These are phyloP conservation scores for Cyclargus thomasi DNA, from an alignment of 1,140 invertebrate genomes.

Conservation along the genomic window DNA sequence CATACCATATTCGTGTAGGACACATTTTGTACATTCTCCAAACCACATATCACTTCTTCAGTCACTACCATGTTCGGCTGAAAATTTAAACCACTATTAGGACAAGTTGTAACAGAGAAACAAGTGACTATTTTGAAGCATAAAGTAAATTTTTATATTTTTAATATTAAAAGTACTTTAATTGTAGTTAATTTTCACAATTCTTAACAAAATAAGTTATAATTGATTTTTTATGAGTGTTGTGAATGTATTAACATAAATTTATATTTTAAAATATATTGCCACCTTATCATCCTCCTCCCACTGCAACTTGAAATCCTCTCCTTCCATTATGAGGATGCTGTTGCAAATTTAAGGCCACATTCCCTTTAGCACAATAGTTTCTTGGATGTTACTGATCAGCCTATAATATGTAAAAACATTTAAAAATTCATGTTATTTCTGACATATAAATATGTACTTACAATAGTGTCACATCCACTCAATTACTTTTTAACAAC, in stretches of 20 bases:
- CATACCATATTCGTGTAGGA: slow-evolving; percentile 56
- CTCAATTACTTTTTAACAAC: too few relatives aligned
- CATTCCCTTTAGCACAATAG: neutral
- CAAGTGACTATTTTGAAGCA: too few relatives aligned
- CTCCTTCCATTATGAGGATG: slow-evolving; percentile 50
- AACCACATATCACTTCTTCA: slow-evolving; percentile 80
- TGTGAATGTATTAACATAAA: slow-evolving; percentile 11
- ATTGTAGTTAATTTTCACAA: too few relatives aligned
- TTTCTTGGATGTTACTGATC: neutral
- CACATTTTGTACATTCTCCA: slow-evolving; percentile 70
- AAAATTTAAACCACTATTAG: slow-evolving; percentile 30
- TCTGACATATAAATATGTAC: too few relatives aligned
- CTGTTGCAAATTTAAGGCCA: neutral
- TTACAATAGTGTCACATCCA: too few relatives aligned
- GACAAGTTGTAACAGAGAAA: too few relatives aligned
- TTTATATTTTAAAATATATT: slow-evolving; percentile 18
- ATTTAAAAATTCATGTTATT: neutral
- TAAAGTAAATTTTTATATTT: too few relatives aligned
- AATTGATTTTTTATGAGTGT: too few relatives aligned
- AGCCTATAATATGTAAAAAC: neutral
- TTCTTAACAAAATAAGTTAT: too few relatives aligned
- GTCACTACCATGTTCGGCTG: slow-evolving; percentile 77
- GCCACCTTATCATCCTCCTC: slow-evolving; percentile 63
- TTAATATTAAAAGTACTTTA: too few relatives aligned
- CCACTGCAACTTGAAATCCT: slow-evolving; percentile 67